Evolutionary conservation across 2,888 invertebrate species (phyloP).

Genomic region (Andrena marginata): DNA sequence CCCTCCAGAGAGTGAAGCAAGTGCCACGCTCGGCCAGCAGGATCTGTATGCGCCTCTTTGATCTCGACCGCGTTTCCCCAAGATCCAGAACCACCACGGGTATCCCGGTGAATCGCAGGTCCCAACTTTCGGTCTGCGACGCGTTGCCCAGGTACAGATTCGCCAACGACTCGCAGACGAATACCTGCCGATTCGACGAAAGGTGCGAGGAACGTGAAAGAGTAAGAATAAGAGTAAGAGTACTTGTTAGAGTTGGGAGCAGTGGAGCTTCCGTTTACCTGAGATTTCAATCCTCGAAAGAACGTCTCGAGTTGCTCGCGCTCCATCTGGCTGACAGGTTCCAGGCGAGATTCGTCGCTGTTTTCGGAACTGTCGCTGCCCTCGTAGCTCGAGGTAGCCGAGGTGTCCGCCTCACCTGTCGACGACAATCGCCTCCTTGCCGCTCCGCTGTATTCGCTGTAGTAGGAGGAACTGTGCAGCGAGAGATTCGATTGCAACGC

Average conservation of each 20-base stretch:
- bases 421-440: conserved; percentile 87
- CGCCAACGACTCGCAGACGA: conserved; percentile 91
- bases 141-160: conserved; percentile 89
- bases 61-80: conserved; percentile 90
- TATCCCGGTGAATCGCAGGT: conserved; percentile 91
- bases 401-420: conserved; percentile 87
- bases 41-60: conserved; percentile 89
- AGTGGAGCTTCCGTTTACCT: conserved; percentile 83
- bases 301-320: conserved; percentile 90
- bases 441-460: conserved; percentile 78
- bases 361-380: conserved; percentile 87
- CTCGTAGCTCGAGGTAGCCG: conserved; percentile 86
- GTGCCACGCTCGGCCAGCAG: conserved; percentile 92
- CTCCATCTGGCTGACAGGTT: conserved; percentile 88
- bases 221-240: no score
- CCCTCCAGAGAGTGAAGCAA: conserved; percentile 93
- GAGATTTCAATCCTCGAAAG: conserved; percentile 91
- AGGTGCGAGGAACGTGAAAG: not conserved
- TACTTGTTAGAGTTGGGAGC: not conserved
- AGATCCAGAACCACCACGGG: conserved; percentile 92
- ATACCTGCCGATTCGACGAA: conserved; percentile 86
- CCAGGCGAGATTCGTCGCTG: conserved; percentile 85
- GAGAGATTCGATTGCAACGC: conserved; percentile 79
- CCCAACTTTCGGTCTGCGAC: conserved; percentile 88
- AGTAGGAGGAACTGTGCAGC: conserved; percentile 80